A percentile compares a stretch with the other conserved stretches of the same genome.
These are phyloP conservation scores for Bombus impatiens DNA, from an alignment of 1,140 invertebrate species.

Conservation along the genomic window DNA sequence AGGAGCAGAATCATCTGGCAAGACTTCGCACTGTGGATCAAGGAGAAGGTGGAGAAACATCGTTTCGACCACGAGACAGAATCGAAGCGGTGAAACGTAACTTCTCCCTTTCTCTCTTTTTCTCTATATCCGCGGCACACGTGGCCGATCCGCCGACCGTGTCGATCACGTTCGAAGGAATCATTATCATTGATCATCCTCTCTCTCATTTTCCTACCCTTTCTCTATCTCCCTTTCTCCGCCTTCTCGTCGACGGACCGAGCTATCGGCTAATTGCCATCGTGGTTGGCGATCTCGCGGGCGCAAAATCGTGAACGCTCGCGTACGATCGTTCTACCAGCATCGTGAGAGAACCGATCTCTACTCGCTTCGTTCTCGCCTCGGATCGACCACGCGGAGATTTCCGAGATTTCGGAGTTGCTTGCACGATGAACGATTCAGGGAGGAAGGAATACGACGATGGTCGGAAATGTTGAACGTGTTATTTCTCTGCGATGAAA, in stretches of 20 bases:
- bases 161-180: slow-evolving; percentile 75
- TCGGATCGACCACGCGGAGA: background rate
- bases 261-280: slow-evolving; percentile 74
- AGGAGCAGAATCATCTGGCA: background rate
- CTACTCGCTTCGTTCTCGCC: background rate
- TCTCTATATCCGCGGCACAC: slow-evolving; percentile 58
- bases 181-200: slow-evolving; percentile 76
- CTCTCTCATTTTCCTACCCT: background rate
- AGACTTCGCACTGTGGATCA: slow-evolving; percentile 38
- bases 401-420: background rate
- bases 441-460: background rate
- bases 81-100: background rate
- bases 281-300: slow-evolving; percentile 60
- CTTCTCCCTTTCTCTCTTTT: background rate
- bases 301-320: slow-evolving; percentile 58
- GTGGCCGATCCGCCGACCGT: slow-evolving; percentile 70
- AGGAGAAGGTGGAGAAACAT: slow-evolving; percentile 27
- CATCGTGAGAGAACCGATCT: slow-evolving; percentile 41
- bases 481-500: background rate
- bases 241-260: slow-evolving; percentile 61
- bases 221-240: slow-evolving; percentile 34
- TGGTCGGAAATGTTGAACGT: background rate
- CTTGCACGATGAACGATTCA: background rate
- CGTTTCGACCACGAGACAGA: background rate
- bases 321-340: slow-evolving; percentile 32